These are phyloP conservation scores for Sylvilagus bachmani DNA, from an alignment of 2,113 vertebrate genomes.

Conservation along the genomic window DNA sequence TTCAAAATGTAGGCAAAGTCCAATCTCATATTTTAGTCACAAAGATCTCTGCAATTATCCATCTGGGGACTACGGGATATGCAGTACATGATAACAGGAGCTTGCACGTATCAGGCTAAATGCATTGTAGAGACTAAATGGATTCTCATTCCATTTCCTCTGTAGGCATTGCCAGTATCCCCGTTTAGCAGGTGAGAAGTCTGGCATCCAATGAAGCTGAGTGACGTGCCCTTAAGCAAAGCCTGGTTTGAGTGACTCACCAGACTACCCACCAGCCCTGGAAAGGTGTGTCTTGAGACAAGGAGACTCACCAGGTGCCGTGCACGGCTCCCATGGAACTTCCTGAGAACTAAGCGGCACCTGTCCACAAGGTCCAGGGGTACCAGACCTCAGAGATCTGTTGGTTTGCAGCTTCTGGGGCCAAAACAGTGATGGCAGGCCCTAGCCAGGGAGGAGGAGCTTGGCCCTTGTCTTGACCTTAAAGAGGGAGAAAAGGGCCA, in stretches of 20 bases:
- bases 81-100: too few species aligned
- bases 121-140: background rate
- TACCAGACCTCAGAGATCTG: background rate
- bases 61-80: background rate
- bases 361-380: background rate
- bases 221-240: background rate
- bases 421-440: background rate
- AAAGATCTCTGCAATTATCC: background rate
- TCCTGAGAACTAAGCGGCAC: background rate
- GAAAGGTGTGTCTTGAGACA: background rate
- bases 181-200: conserved; percentile 33
- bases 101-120: background rate
- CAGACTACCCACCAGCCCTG: background rate
- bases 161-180: background rate
- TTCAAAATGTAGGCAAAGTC: background rate
- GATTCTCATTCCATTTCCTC: conserved; percentile 8
- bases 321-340: background rate
- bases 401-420: background rate
- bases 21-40: background rate
- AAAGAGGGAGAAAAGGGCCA: background rate
- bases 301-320: rapidly evolving
- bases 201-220: background rate
- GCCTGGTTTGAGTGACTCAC: background rate
- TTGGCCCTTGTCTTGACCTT: background rate
- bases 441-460: background rate